These are phyloP conservation scores for Teleogryllus oceanicus DNA, from an alignment of 2,888 invertebrate genomes.

Conservation along the genomic window DNA sequence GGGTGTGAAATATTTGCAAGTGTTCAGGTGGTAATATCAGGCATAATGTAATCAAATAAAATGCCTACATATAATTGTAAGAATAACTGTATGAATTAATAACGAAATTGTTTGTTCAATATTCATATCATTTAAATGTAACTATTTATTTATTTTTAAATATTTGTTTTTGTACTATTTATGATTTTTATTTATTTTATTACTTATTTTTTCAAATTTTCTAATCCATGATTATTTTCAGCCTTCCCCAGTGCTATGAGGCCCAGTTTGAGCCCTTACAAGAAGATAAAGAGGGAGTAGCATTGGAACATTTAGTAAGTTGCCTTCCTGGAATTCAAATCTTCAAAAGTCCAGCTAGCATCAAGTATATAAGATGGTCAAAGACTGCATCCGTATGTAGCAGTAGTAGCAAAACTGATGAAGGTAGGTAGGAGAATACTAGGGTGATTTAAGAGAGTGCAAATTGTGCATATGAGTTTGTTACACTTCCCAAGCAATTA, in stretches of 20 bases:
- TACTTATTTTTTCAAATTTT: conserved; percentile 19
- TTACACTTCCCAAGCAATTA: too few species aligned
- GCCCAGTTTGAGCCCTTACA: conserved; percentile 63
- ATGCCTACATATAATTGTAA: too few species aligned
- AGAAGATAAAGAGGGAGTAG: conserved; percentile 67
- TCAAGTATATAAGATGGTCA: conserved; percentile 55
- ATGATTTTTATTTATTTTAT: neutral
- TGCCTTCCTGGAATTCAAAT: conserved; percentile 72
- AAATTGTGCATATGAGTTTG: too few species aligned
- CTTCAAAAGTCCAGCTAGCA: conserved; percentile 48
- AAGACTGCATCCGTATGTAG: conserved; percentile 22
- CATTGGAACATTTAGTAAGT: conserved; percentile 84
- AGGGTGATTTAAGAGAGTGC: too few species aligned
- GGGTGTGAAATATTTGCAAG: too few species aligned
- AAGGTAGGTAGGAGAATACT: neutral
- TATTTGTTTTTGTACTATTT: neutral
- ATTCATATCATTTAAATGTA: neutral
- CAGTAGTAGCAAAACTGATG: conserved; percentile 1
- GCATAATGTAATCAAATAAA: too few species aligned
- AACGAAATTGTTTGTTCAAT: neutral
- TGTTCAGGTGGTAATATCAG: too few species aligned
- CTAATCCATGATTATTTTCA: conserved; percentile 45
- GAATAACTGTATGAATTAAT: neutral
- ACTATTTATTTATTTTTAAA: neutral
- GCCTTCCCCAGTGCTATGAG: conserved; percentile 78